phyloP scores from a whole-genome alignment of 2,113 vertebrate species.

The Lepus americanus region DNA sequence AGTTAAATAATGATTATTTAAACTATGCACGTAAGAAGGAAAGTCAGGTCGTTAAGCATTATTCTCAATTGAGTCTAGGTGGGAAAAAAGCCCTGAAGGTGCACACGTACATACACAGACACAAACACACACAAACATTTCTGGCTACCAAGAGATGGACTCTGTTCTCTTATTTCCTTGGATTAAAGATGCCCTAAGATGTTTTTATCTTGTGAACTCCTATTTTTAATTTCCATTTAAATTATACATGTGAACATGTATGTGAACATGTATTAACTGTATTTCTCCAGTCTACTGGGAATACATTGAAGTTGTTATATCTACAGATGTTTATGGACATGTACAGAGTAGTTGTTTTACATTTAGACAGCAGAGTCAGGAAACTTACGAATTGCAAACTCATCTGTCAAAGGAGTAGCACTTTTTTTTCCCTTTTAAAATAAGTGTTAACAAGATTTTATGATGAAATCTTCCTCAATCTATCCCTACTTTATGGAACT shows the following conservation, averaged over 20 bases:
- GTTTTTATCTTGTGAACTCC: conserved; percentile 50
- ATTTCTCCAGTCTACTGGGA: not conserved
- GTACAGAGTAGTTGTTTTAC: not conserved
- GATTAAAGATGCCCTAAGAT: conserved; percentile 8
- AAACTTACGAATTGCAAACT: not conserved
- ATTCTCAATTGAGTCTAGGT: not conserved
- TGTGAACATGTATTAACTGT: not conserved
- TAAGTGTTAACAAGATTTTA: not conserved
- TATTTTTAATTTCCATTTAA: conserved; percentile 56
- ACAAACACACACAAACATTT: not conserved
- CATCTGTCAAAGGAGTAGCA: not conserved
- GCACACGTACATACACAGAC: not conserved
- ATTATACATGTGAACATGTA: not conserved
- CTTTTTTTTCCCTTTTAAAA: conserved; percentile 54
- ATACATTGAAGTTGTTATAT: not conserved
- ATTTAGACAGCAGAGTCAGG: conserved; percentile 1
- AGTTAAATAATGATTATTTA: not conserved
- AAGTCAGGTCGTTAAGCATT: not conserved
- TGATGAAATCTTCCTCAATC: not conserved
- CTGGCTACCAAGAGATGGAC: not conserved
- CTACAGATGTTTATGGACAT: not conserved
- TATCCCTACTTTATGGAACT: not conserved
- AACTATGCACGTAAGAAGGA: not conserved
- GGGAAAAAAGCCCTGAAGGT: not conserved
- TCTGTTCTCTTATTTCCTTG: not conserved